Evolutionary conservation across 1,140 invertebrate species (phyloP), one percentile per base, ranked within the genome.

Genomic region (Drosophila insularis): DNA sequence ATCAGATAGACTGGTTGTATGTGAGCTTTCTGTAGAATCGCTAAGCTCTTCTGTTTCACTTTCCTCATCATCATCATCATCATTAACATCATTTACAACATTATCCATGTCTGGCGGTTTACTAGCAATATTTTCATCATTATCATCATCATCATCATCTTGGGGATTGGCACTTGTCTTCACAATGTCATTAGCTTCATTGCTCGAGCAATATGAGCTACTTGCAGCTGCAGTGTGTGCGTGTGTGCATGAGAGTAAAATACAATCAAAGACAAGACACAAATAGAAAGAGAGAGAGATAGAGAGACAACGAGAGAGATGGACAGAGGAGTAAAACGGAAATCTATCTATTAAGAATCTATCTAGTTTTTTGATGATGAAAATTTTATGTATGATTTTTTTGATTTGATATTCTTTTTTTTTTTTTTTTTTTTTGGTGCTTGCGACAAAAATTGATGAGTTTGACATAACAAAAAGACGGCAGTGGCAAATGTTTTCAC

Each of bases 11-110:
- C 91, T 92, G 55, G 91, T 92, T 63, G 90, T 90, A 80, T 92
- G 91, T 66, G 91, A 92, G 80, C 91, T 92, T 64, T 92, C 91
- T 72, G 91, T 92, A 19, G 91, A 92, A 76, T 91, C 91, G 60
- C 90, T 92, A 53, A 90, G 76, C 71, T 92, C 91, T 63, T 92
- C 91, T 55, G 90, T 84, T 68, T 92, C 91, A 64, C 74, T 92
- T 68, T 90, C 90, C 68, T 82, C 80, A 66, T 75, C 80, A 68
- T 78, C 72, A 46, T 40, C 55, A 72, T 55, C 54, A 70, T 61
- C 61, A 70, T 87, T 89, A 68, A 80, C 80, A 66, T 74, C 79
- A 67, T 77, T 74, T 40, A 46, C 37, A 68, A 53, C 64, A 60
- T 63, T 35, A 63, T 75, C 54, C 61, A 65, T 59, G 62, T 40